phyloP scores from a whole-genome alignment of 2,113 vertebrate species.

The Cyanistes caeruleus region DNA sequence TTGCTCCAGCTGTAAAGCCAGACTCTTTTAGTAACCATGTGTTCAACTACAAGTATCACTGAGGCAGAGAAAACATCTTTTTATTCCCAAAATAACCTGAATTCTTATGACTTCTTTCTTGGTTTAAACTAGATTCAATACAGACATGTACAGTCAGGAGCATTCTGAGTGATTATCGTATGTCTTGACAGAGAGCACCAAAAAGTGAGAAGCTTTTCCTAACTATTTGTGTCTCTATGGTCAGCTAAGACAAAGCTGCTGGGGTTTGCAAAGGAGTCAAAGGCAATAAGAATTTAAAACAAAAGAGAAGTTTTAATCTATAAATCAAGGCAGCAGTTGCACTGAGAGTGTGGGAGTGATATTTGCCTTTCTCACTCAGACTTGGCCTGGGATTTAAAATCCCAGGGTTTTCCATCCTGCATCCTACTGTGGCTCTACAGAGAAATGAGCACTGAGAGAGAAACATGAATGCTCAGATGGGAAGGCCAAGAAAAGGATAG shows the following conservation, averaged over 20 bases:
- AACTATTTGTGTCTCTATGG: background rate
- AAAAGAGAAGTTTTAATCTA: background rate
- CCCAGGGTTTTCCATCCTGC: background rate
- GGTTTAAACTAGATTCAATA: background rate
- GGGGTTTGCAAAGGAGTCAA: background rate
- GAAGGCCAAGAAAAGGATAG: background rate
- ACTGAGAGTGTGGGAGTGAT: background rate
- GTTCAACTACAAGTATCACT: slow-evolving; percentile 6
- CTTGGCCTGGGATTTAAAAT: background rate
- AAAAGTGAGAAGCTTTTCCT: background rate
- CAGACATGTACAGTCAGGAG: background rate
- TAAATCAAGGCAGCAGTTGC: background rate
- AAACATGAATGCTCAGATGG: background rate
- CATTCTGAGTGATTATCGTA: background rate
- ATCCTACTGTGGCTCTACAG: background rate
- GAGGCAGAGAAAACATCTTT: background rate
- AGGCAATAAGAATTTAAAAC: background rate
- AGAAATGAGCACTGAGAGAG: background rate
- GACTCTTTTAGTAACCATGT: slow-evolving; percentile 34
- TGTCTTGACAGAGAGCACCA: background rate
- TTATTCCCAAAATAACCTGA: slow-evolving; percentile 17
- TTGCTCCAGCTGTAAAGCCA: slow-evolving; percentile 54
- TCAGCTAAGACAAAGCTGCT: background rate
- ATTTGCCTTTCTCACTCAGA: background rate
- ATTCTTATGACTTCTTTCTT: background rate